phyloP scores from a whole-genome alignment of 1,140 invertebrate genomes.

The Drosophila arizonae region DNA sequence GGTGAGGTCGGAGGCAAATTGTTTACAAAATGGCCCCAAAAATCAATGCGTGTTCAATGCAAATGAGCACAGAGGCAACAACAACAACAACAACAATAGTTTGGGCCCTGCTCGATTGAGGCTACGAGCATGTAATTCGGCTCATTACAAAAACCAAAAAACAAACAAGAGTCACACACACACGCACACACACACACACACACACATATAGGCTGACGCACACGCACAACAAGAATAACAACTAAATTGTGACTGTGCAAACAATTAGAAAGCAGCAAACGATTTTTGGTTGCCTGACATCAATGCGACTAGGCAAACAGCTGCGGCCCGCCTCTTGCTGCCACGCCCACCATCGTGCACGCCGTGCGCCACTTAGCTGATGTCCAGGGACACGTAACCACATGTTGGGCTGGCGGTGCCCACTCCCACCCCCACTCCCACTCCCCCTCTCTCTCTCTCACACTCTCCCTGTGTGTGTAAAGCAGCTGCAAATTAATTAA shows the following conservation, averaged over 20 bases:
- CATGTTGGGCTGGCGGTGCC: constrained; percentile 7
- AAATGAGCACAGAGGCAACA: constrained; percentile 30
- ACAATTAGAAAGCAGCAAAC: constrained; percentile 42
- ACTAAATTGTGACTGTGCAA: constrained; percentile 7
- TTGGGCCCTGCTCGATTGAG: neutral
- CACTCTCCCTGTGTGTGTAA: neutral
- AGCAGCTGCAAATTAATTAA: constrained; percentile 70
- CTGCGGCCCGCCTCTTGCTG: neutral
- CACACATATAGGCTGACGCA: neutral
- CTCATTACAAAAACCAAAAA: constrained; percentile 56
- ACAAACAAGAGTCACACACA: constrained; percentile 29
- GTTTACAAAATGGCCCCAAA: constrained; percentile 31
- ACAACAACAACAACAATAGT: neutral
- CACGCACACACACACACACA: neutral
- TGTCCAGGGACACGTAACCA: constrained; percentile 5
- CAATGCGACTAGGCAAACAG: constrained; percentile 40
- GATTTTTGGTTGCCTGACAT: constrained; percentile 47
- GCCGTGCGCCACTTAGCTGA: too few relatives aligned
- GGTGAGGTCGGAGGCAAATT: neutral
- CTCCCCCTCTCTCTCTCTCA: neutral
- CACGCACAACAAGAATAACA: constrained; percentile 13
- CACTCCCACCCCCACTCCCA: too few relatives aligned
- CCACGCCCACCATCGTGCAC: neutral
- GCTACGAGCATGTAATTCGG: constrained; percentile 57
- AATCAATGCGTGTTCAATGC: constrained; percentile 50